Evolutionary conservation across 2,113 vertebrate genomes (phyloP).

Genomic region (Corythornis cristatus): DNA sequence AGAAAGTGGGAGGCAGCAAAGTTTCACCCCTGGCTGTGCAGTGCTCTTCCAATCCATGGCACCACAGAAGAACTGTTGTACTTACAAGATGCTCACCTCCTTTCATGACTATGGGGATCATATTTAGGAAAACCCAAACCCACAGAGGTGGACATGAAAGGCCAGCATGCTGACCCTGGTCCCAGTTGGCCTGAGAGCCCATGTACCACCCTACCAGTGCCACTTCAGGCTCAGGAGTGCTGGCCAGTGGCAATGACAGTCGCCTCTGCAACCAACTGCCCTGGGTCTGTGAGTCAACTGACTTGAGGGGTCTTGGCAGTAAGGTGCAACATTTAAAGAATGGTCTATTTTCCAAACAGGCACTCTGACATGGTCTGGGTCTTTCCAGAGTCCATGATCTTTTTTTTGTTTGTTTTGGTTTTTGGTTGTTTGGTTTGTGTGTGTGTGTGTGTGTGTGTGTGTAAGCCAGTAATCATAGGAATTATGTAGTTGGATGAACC

Average conservation of each 20-base stretch:
- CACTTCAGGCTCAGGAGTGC: not conserved
- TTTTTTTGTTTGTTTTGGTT: not conserved
- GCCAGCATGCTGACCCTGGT: not conserved
- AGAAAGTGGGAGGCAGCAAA: not conserved
- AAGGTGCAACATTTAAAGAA: not conserved
- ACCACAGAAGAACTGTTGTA: not conserved
- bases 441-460: not conserved
- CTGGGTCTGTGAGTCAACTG: not conserved
- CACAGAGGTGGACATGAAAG: not conserved
- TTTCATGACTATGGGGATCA: not conserved
- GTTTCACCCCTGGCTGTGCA: not conserved
- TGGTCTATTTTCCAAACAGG: accelerated
- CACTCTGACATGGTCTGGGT: not conserved
- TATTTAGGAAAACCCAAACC: not conserved
- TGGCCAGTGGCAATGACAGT: accelerated
- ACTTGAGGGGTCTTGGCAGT: not conserved
- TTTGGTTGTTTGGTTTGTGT: not conserved
- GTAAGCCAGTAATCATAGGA: not conserved
- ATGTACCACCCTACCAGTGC: not conserved
- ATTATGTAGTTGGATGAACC: not conserved
- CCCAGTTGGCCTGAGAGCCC: not conserved
- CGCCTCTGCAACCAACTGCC: not conserved
- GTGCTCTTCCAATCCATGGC: not conserved
- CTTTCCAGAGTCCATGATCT: not conserved
- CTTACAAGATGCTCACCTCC: not conserved